Percentiles rank a stretch among this genome's conserved stretches.
phyloP scores from a whole-genome alignment of 2,888 invertebrate species.

The Kuschelorhynchus macadamiae region DNA sequence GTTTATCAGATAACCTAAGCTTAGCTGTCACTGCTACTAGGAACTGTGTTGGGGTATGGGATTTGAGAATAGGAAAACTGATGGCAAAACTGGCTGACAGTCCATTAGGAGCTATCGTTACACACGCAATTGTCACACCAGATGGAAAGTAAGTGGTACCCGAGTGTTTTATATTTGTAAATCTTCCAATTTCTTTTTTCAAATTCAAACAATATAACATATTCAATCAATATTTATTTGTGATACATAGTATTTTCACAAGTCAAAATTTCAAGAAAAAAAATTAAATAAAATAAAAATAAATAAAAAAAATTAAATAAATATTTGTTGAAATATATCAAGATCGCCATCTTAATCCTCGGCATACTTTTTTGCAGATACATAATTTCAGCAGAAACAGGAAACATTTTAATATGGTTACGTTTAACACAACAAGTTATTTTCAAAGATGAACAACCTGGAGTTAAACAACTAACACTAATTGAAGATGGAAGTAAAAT shows the following conservation, averaged over 20 bases:
- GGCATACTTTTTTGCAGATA: slow-evolving; percentile 68
- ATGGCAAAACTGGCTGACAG: slow-evolving; percentile 90
- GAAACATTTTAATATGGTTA: slow-evolving; percentile 92
- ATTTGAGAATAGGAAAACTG: slow-evolving; percentile 87
- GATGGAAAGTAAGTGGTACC: slow-evolving; percentile 77
- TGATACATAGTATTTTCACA: too few species aligned
- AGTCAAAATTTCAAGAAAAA: too few species aligned
- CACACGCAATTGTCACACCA: slow-evolving; percentile 90
- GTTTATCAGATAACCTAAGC: slow-evolving; percentile 83
- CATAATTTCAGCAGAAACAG: slow-evolving; percentile 93
- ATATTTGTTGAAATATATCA: too few species aligned
- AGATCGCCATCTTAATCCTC: too few species aligned
- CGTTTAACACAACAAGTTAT: slow-evolving; percentile 81
- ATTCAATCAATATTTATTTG: too few species aligned
- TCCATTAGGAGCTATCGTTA: slow-evolving; percentile 93
- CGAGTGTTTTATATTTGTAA: too few species aligned
- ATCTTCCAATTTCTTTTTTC: too few species aligned
- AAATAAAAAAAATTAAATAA: slow-evolving; percentile 3
- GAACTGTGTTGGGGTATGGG: slow-evolving; percentile 96
- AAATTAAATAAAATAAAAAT: slow-evolving; percentile 1
- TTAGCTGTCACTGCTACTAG: slow-evolving; percentile 94
- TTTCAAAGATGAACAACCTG: slow-evolving; percentile 87
- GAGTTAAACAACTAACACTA: slow-evolving; percentile 82
- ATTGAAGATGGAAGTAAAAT: slow-evolving; percentile 83
- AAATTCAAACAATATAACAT: too few species aligned